A percentile compares a stretch with the other conserved stretches of the same genome.
These are phyloP conservation scores for human DNA, from an alignment of 2,113 vertebrate species.

Conservation along the genomic window DNA sequence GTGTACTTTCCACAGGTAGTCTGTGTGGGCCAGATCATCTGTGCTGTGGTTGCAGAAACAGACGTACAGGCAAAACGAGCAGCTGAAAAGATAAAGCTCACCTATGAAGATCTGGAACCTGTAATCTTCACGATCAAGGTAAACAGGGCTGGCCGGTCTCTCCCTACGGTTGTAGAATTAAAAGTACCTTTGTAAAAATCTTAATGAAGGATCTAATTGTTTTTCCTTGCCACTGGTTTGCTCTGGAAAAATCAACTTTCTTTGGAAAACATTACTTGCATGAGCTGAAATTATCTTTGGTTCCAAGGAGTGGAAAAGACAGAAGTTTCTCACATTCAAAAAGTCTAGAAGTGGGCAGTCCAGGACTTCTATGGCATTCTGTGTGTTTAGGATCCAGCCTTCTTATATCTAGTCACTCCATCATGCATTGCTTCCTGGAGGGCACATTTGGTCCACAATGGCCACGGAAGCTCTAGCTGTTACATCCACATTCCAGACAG, in stretches of 20 bases:
- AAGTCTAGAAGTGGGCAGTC: not conserved
- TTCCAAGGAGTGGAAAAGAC: not conserved
- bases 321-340: not conserved
- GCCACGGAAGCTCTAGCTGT: not conserved
- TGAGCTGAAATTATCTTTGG: conserved; percentile 25
- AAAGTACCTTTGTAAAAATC: not conserved
- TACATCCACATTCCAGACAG: not conserved
- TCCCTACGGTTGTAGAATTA: not conserved
- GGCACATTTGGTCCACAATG: not conserved
- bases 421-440: not conserved
- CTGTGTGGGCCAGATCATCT: conserved; percentile 86
- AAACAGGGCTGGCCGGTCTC: not conserved
- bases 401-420: not conserved
- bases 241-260: conserved; percentile 2
- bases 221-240: not conserved
- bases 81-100: conserved; percentile 81
- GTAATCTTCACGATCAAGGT: conserved; percentile 84
- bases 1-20: conserved; percentile 79
- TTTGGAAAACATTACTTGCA: not conserved
- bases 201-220: not conserved
- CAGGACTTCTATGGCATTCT: not conserved
- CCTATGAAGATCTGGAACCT: conserved; percentile 83
- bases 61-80: conserved; percentile 80
- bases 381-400: not conserved
- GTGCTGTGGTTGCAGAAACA: conserved; percentile 84